Conservation (phyloP, 2,888 invertebrate species). For the Cephus sareptanus region DNA sequence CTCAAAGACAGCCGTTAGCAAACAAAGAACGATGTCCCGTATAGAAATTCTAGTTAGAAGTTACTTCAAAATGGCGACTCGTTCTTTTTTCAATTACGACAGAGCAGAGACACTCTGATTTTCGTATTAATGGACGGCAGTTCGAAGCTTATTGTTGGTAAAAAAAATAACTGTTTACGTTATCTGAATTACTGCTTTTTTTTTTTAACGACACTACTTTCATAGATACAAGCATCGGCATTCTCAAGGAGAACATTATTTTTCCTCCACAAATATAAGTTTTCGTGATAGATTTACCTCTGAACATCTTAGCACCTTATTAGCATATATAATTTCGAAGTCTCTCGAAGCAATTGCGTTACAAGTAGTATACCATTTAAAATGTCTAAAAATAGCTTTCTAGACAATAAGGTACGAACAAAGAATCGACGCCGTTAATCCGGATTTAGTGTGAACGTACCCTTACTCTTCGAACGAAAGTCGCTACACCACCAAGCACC, state of each 20-base stretch:
- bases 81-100: neutral
- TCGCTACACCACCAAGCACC: constrained; percentile 50
- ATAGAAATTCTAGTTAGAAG: neutral
- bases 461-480: constrained; percentile 38
- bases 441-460: constrained; percentile 38
- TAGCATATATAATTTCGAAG: neutral
- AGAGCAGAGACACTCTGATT: neutral
- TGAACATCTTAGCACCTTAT: too few relatives aligned
- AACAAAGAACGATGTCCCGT: too few relatives aligned
- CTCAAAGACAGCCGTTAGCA: too few relatives aligned
- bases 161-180: neutral
- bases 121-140: neutral
- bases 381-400: neutral
- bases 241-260: neutral
- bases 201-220: neutral
- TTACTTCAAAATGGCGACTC: neutral
- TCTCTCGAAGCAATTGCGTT: neutral
- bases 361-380: neutral
- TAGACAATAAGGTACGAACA: constrained; percentile 7
- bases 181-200: neutral
- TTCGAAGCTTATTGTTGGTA: neutral
- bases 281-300: too few relatives aligned
- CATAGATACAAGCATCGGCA: neutral
- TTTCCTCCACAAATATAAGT: neutral
- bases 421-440: constrained; percentile 11